These are phyloP conservation scores for Drosophila repletoides DNA, from an alignment of 1,140 invertebrate genomes.

Conservation along the genomic window DNA sequence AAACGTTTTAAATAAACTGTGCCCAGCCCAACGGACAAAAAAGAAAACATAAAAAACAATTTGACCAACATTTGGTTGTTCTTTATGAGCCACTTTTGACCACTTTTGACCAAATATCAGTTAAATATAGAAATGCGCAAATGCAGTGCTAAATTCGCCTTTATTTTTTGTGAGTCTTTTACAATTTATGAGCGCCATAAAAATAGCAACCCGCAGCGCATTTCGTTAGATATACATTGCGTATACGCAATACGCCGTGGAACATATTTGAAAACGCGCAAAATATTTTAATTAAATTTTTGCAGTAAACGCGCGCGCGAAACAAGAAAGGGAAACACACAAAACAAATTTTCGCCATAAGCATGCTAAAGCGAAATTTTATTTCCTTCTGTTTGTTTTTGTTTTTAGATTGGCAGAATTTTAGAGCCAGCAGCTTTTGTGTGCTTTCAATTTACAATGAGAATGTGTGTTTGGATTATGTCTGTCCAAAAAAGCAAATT, in stretches of 20 bases:
- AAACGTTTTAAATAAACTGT: conserved; percentile 69
- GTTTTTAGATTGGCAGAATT: conserved; percentile 26
- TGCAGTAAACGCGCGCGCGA: conserved; percentile 22
- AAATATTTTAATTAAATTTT: conserved; percentile 78
- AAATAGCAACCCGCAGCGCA: conserved; percentile 8
- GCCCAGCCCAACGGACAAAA: neutral
- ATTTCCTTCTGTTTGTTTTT: conserved; percentile 27
- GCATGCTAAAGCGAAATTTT: conserved; percentile 30
- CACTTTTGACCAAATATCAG: conserved; percentile 39
- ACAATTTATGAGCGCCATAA: conserved; percentile 39
- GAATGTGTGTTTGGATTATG: conserved; percentile 7
- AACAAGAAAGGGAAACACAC: conserved; percentile 22
- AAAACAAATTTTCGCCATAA: conserved; percentile 38
- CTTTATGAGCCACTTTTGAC: conserved; percentile 43
- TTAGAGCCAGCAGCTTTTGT: conserved; percentile 48
- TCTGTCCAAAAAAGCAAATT: conserved; percentile 40
- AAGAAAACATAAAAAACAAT: neutral
- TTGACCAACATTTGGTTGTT: conserved; percentile 25
- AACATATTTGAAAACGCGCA: conserved; percentile 15
- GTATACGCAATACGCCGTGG: conserved; percentile 73
- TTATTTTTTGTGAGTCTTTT: conserved; percentile 3
- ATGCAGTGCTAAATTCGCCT: conserved; percentile 4
- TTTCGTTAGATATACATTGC: conserved; percentile 11
- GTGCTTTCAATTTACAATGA: conserved; percentile 57
- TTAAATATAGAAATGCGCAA: conserved; percentile 21